Evolutionary conservation across 35 echinoderm and acorn worm species (phyloP), one percentile per base, ranked within the genome.

Genomic region (Chiridota heheva): DNA sequence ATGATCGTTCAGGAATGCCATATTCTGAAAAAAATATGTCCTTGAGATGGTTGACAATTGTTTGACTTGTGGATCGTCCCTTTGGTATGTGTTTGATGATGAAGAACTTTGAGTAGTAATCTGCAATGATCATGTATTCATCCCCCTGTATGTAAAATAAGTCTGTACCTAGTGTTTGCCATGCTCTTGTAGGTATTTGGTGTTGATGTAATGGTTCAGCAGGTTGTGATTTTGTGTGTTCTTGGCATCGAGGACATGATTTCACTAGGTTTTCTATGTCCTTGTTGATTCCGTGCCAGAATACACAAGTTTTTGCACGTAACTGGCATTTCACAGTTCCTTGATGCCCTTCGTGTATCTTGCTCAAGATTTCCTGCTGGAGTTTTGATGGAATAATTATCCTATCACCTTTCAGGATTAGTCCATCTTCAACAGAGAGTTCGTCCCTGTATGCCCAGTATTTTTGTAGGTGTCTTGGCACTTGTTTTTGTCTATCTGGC

Each of bases 1-100:
- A 89, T 63, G 5, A 89, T 31, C 38, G 81, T 89, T 89, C 56
- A 1, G 86, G 86, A 27, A 89, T 73, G 36, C 76, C 86, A 70
- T 89, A 78, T 49, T 60, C 65, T 37, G 86, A 36, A 25, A 90
- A 87, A 16, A 87, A 67, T 70, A 49, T 53, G 17, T 79, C 36
- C 32, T 60, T 70, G 37, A 60, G 51, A 34, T 44, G 7, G 5
- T 83, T 62, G 18, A 90, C 32, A 36, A 87, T 87, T 34, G 70
- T 76, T 67, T 59, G 36, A 32, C 49, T 29, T 45, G 41, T 81
- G 6, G 71, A 42, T 18, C 49, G 16, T 17, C 63, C 33, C 13
- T 28, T 24, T 26, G 73, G 85, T 26, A 81, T 46, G 7, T 28
- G 45, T 22, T 42, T 28, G 0, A 87, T 64, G 8, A 60, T 43